Evolutionary conservation across 2,113 vertebrate species (phyloP).

Genomic region (Pseudorasbora parva): DNA sequence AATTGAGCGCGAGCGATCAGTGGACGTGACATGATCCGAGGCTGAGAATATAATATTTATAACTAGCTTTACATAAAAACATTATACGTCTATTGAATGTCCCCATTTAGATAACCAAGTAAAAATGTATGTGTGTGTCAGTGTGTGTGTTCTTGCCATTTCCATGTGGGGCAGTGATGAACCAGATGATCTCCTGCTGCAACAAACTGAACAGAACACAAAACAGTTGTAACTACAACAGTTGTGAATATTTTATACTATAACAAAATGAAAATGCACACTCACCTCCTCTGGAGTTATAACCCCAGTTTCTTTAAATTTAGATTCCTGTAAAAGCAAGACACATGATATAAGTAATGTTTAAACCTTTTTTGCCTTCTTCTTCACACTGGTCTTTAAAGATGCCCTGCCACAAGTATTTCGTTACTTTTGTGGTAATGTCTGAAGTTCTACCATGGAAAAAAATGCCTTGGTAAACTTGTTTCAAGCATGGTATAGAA

Average conservation of each 20-base stretch:
- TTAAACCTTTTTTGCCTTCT: no score
- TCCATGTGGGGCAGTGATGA: constrained; percentile 98
- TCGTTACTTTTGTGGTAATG: no score
- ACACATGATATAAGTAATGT: constrained; percentile 51
- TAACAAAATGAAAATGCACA: not conserved
- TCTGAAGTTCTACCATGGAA: no score
- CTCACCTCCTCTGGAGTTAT: constrained; percentile 96
- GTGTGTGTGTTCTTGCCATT: constrained; percentile 86
- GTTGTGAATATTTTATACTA: not conserved
- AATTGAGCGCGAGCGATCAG: no score
- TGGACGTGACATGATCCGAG: no score
- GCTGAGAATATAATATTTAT: no score
- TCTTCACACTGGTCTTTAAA: not conserved
- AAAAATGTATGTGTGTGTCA: not conserved
- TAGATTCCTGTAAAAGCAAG: constrained; percentile 86
- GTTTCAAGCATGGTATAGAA: no score
- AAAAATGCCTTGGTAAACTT: no score
- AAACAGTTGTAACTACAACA: not conserved
- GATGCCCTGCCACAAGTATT: no score
- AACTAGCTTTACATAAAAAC: not conserved
- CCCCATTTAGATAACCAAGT: not conserved
- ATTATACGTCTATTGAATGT: not conserved
- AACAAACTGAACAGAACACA: constrained; percentile 82
- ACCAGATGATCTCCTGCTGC: constrained; percentile 97
- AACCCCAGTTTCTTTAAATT: constrained; percentile 98